Conservation (phyloP, 2,888 invertebrate genomes). For the Epinotia ramella region DNA sequence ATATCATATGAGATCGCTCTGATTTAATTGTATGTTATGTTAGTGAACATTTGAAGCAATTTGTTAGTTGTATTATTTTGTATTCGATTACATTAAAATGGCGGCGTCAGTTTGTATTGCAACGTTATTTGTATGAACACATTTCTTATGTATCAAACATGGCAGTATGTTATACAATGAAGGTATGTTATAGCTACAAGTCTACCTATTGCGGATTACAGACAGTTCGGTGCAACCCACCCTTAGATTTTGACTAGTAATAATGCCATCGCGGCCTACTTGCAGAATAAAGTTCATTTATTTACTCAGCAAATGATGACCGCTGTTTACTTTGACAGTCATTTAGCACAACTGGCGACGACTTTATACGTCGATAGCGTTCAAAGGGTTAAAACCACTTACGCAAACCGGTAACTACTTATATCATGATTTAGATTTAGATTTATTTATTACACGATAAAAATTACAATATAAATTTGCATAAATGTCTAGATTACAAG, state of each 20-base stretch:
- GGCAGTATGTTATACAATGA: neutral
- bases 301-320: too few relatives aligned
- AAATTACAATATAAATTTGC: too few relatives aligned
- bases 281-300: too few relatives aligned
- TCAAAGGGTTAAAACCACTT: neutral
- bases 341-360: neutral
- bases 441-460: too few relatives aligned
- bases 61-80: neutral
- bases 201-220: too few relatives aligned
- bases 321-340: neutral
- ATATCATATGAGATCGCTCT: slow-evolving; percentile 41
- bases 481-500: too few relatives aligned
- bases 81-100: neutral
- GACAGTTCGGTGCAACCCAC: too few relatives aligned
- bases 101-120: neutral
- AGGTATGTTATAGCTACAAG: too few relatives aligned
- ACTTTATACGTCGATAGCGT: neutral
- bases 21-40: slow-evolving; percentile 39
- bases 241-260: too few relatives aligned
- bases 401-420: neutral
- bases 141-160: neutral
- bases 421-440: too few relatives aligned
- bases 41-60: slow-evolving; percentile 12
- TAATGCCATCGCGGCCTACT: too few relatives aligned
- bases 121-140: neutral